Conservation (phyloP, 2,888 invertebrate genomes). For the Ennomos fuscantarius region DNA sequence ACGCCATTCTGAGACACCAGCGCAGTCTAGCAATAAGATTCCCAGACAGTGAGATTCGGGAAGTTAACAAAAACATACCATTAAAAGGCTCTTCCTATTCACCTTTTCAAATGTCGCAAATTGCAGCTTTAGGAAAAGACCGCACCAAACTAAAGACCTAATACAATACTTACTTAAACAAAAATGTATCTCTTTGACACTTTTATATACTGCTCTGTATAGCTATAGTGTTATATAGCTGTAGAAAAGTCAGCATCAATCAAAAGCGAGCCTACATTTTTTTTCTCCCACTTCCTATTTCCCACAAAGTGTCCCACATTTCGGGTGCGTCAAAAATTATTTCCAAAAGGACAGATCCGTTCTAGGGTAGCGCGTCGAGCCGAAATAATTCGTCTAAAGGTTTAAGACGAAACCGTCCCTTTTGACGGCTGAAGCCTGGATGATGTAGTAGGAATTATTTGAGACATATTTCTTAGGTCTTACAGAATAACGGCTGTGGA, state of each 20-base stretch:
- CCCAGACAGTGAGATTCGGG: too few species aligned
- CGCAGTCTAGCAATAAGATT: too few species aligned
- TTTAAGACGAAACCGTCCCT: slow-evolving; percentile 24
- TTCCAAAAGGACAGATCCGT: slow-evolving; percentile 57
- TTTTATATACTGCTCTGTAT: too few species aligned
- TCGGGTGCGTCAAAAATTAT: slow-evolving; percentile 59
- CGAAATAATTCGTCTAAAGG: slow-evolving; percentile 56
- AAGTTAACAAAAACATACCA: too few species aligned
- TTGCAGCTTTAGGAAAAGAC: too few species aligned
- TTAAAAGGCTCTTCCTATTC: too few species aligned
- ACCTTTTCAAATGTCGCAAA: too few species aligned
- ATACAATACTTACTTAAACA: too few species aligned
- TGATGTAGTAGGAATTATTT: slow-evolving; percentile 37
- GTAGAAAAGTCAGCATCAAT: slow-evolving; percentile 16
- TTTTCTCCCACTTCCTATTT: slow-evolving; percentile 21
- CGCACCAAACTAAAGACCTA: too few species aligned
- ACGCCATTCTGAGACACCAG: too few species aligned
- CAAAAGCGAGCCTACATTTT: slow-evolving; percentile 19
- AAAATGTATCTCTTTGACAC: neutral
- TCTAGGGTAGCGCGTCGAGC: slow-evolving; percentile 54
- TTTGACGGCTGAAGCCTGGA: slow-evolving; percentile 34
- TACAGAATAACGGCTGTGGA: slow-evolving; percentile 14
- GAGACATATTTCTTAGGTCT: slow-evolving; percentile 28
- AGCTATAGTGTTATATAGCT: slow-evolving; percentile 6
- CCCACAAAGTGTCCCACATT: slow-evolving; percentile 27